Evolutionary conservation across 2,888 invertebrate species (phyloP).

Genomic region (Smittia sp.): DNA sequence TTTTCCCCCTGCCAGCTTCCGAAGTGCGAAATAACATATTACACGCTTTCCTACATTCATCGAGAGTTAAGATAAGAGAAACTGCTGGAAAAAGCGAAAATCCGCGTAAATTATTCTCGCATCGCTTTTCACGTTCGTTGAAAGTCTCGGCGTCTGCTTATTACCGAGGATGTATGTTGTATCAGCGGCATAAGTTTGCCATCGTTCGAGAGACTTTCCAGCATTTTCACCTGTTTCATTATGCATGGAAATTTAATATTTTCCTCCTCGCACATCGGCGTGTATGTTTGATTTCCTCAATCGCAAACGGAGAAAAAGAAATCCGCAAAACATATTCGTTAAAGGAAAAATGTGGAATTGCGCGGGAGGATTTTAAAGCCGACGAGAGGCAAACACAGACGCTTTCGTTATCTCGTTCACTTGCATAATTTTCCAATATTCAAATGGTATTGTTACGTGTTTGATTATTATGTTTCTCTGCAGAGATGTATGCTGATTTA

Average conservation of each 20-base stretch:
- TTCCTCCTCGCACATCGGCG: neutral
- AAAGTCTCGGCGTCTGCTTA: neutral
- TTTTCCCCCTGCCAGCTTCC: neutral
- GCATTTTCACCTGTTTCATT: slow-evolving; percentile 3
- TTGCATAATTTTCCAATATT: slow-evolving; percentile 25
- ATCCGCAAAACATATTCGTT: neutral
- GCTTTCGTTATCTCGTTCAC: slow-evolving; percentile 16
- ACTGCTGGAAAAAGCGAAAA: slow-evolving; percentile 4
- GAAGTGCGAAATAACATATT: neutral
- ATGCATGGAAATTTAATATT: slow-evolving; percentile 16
- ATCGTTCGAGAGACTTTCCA: neutral
- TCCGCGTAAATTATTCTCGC: slow-evolving; percentile 16
- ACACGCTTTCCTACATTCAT: neutral
- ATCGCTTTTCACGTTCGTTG: neutral
- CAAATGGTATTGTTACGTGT: slow-evolving; percentile 22
- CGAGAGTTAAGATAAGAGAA: slow-evolving; percentile 16
- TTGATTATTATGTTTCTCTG: slow-evolving; percentile 26
- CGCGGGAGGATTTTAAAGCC: slow-evolving; percentile 1
- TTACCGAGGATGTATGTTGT: neutral
- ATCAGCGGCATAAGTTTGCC: neutral
- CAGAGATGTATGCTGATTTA: neutral
- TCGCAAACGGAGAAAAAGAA: neutral
- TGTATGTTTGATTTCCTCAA: slow-evolving; percentile 19
- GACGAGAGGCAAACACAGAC: neutral
- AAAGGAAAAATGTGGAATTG: neutral